A percentile compares a stretch with the other conserved stretches of the same genome.
Evolutionary conservation across 2,113 vertebrate species (phyloP).

Genomic region (Tamias sibiricus): DNA sequence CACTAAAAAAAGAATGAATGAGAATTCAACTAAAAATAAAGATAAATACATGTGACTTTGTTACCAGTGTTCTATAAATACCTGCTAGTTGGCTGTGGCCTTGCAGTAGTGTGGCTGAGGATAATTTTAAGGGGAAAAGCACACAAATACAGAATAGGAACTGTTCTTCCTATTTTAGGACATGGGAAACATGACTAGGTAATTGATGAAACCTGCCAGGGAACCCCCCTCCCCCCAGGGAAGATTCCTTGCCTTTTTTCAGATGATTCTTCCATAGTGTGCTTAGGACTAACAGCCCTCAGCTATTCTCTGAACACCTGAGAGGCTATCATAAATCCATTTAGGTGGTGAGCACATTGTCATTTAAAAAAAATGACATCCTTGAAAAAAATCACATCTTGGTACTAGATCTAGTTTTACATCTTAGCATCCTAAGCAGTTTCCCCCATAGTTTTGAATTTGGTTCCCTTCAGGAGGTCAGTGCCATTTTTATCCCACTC

Average conservation of each 20-base stretch:
- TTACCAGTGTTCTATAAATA: background rate
- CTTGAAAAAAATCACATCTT: background rate
- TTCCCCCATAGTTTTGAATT: background rate
- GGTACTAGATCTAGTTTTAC: background rate
- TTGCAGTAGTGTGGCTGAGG: background rate
- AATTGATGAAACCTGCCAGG: background rate
- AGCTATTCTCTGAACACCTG: background rate
- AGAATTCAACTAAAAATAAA: constrained; percentile 34
- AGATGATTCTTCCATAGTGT: background rate
- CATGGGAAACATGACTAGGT: background rate
- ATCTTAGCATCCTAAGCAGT: background rate
- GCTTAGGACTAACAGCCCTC: background rate
- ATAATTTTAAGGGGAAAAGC: background rate
- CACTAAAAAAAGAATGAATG: background rate
- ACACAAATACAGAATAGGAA: background rate
- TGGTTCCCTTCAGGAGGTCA: background rate
- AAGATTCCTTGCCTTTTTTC: background rate
- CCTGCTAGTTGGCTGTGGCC: background rate
- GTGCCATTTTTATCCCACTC: background rate
- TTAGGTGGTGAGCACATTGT: background rate
- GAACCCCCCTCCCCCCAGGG: background rate
- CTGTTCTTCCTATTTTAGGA: background rate
- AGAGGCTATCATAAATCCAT: background rate
- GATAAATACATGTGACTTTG: background rate
- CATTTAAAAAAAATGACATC: background rate